Evolutionary conservation across 2,797 vertebrate genomes (phyloP).

Genomic region (Manis crassicaudata): DNA sequence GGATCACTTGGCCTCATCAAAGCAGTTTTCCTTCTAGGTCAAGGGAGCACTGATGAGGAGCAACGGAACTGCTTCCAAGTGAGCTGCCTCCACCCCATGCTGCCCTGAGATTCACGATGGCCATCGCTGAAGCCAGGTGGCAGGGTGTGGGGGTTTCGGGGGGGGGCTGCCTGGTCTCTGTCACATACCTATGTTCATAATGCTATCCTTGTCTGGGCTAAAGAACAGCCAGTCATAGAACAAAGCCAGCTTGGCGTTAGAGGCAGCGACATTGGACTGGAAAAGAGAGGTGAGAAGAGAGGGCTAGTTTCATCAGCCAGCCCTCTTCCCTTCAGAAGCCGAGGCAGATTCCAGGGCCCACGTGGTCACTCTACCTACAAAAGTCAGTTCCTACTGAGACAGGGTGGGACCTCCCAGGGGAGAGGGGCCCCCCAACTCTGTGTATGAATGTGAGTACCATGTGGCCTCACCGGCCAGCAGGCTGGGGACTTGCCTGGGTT

Average conservation of each 20-base stretch:
- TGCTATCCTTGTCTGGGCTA: slow-evolving; percentile 98
- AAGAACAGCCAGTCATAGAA: slow-evolving; percentile 99
- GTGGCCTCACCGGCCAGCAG: not conserved
- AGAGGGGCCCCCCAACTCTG: not conserved
- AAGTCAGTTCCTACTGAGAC: not conserved
- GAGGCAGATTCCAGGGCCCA: not conserved
- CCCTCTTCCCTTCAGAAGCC: not conserved
- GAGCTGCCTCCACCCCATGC: not conserved
- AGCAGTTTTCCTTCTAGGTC: slow-evolving; percentile 44
- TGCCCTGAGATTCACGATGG: not conserved
- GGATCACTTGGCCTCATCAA: not conserved
- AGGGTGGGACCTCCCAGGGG: not conserved
- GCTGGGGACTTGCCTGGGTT: not conserved
- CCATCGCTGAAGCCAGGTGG: not conserved
- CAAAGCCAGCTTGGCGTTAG: slow-evolving; percentile 96
- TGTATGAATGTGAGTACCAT: not conserved
- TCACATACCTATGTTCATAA: slow-evolving; percentile 97
- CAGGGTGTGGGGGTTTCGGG: not conserved
- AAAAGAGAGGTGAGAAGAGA: not conserved
- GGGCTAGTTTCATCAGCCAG: not conserved
- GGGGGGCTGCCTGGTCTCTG: rapidly evolving
- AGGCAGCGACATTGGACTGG: slow-evolving; percentile 97
- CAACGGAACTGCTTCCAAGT: slow-evolving; percentile 32
- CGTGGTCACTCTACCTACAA: not conserved
- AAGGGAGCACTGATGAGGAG: slow-evolving; percentile 15